Evolutionary conservation across 2,888 invertebrate genomes (phyloP).

Genomic region (Plemyria rubiginata): DNA sequence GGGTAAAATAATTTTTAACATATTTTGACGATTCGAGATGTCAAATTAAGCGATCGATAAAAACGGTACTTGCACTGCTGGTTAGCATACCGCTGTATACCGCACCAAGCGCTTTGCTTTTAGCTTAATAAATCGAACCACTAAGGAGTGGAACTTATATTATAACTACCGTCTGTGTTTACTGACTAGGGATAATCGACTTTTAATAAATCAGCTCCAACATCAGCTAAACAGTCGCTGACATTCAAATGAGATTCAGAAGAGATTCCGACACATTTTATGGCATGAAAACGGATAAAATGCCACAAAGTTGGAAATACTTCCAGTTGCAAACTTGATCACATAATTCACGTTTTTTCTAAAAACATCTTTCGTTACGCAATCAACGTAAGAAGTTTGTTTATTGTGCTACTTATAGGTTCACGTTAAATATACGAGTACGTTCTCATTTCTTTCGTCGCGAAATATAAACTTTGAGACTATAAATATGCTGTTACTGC

Average conservation of each 20-base stretch:
- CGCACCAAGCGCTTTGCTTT: too few species aligned
- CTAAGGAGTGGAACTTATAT: too few species aligned
- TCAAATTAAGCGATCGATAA: too few species aligned
- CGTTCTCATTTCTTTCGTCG: slow-evolving; percentile 15
- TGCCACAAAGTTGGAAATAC: not conserved
- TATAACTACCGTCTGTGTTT: too few species aligned
- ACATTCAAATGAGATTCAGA: not conserved
- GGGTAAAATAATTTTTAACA: too few species aligned
- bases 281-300: not conserved
- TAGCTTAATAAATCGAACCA: too few species aligned
- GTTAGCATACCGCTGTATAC: too few species aligned
- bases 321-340: not conserved
- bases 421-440: slow-evolving; percentile 13
- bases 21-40: too few species aligned
- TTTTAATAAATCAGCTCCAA: too few species aligned
- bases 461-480: slow-evolving; percentile 17
- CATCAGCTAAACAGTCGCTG: too few species aligned
- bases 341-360: not conserved
- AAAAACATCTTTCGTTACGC: slow-evolving; percentile 8
- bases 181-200: too few species aligned
- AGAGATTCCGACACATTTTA: not conserved
- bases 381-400: slow-evolving; percentile 19
- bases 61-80: too few species aligned
- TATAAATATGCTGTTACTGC: slow-evolving; percentile 21
- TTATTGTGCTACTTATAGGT: slow-evolving; percentile 12